Percentiles rank a stretch among this genome's conserved stretches.
phyloP scores from a whole-genome alignment of 2,797 vertebrate genomes.

The Paratrypauchen microcephalus region DNA sequence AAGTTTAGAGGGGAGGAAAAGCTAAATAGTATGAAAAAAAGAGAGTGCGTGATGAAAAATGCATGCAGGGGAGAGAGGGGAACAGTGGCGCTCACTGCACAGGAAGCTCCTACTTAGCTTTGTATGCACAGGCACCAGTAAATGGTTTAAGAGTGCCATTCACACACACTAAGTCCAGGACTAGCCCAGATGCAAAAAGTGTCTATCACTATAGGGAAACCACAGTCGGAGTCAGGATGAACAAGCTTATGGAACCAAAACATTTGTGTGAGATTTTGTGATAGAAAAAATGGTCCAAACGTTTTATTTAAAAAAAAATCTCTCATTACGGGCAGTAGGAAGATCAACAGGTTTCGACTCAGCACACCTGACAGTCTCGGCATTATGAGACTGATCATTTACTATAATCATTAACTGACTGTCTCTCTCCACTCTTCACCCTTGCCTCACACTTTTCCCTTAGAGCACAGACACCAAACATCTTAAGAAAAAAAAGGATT shows the following conservation, averaged over 20 bases:
- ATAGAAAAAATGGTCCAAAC: too few species aligned
- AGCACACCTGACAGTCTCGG: too few species aligned
- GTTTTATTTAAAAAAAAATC: too few species aligned
- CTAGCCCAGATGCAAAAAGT: neutral
- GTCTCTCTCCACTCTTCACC: neutral
- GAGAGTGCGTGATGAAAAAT: constrained; percentile 67
- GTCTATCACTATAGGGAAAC: too few species aligned
- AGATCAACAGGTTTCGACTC: too few species aligned
- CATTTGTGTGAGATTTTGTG: neutral
- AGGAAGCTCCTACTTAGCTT: constrained; percentile 35
- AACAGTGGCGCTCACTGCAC: constrained; percentile 47
- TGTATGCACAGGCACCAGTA: constrained; percentile 40
- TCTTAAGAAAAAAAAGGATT: neutral
- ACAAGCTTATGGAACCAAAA: neutral
- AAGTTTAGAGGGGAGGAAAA: constrained; percentile 63
- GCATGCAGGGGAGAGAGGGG: constrained; percentile 56
- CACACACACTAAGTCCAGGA: constrained; percentile 5
- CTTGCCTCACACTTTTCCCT: neutral
- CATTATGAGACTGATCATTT: too few species aligned
- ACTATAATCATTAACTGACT: neutral
- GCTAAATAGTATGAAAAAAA: constrained; percentile 61
- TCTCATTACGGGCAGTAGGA: too few species aligned
- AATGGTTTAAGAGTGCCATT: constrained; percentile 16
- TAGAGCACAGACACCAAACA: neutral
- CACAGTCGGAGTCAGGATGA: neutral